Evolutionary conservation across 1,140 invertebrate species (phyloP).

Genomic region (Drosophila sp.): DNA sequence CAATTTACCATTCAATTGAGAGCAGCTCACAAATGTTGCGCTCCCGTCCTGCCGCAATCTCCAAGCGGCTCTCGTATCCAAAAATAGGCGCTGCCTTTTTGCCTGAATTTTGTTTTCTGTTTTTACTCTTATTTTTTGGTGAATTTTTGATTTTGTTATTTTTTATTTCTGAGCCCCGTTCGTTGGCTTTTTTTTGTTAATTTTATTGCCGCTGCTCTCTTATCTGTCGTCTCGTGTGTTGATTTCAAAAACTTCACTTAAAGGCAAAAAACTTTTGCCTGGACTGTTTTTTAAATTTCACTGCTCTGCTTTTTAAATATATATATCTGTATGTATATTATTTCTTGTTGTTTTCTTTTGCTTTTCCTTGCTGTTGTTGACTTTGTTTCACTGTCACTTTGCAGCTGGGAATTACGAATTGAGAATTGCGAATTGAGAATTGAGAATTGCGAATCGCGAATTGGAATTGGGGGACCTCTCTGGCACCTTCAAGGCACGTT

Average conservation of each 20-base stretch:
- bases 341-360: conserved; percentile 24
- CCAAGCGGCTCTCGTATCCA: conserved; percentile 55
- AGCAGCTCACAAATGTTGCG: conserved; percentile 38
- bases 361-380: conserved; percentile 34
- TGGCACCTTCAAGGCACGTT: conserved; percentile 16
- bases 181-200: conserved; percentile 54
- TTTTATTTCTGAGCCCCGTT: conserved; percentile 37
- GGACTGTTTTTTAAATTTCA: conserved; percentile 70
- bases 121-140: neutral
- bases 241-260: conserved; percentile 79
- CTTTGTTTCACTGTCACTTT: conserved; percentile 59
- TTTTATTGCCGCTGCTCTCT: conserved; percentile 24
- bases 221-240: conserved; percentile 13
- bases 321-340: neutral
- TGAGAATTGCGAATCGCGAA: too few relatives aligned
- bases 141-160: conserved; percentile 7
- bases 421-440: too few relatives aligned
- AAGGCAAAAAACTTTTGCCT: conserved; percentile 45
- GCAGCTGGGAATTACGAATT: conserved; percentile 32
- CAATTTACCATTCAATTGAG: conserved; percentile 74
- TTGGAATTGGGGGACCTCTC: conserved; percentile 34
- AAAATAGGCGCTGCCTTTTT: conserved; percentile 71
- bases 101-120: conserved; percentile 26
- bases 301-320: conserved; percentile 70
- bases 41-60: conserved; percentile 28